Conservation (phyloP, 2,113 vertebrate genomes). For the Eidolon helvum region DNA sequence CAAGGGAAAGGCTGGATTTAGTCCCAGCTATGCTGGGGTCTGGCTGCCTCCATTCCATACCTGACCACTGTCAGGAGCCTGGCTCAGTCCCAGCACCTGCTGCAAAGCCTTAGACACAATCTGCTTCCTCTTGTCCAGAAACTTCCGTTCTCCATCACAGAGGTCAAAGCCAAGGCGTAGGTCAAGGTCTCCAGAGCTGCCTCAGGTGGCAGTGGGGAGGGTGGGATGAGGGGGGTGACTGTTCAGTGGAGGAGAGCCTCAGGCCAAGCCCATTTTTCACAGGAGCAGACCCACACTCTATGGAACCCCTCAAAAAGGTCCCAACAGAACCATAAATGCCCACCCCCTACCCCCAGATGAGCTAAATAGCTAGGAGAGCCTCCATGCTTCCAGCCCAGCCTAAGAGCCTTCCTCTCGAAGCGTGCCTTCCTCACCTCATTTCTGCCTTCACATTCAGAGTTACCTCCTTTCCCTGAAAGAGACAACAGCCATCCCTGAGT, state of each 20-base stretch:
- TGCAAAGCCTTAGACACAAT: constrained; percentile 82
- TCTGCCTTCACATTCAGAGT: constrained; percentile 80
- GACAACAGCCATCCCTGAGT: background rate
- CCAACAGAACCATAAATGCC: background rate
- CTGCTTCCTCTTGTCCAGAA: constrained; percentile 86
- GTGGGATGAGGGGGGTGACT: background rate
- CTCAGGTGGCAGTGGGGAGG: background rate
- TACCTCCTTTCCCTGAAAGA: constrained; percentile 79
- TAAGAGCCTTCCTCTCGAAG: background rate
- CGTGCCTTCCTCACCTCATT: constrained; percentile 78
- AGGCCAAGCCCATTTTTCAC: background rate
- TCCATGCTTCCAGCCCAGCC: background rate
- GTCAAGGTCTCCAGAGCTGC: constrained; percentile 82
- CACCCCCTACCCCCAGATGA: background rate
- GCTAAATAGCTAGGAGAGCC: background rate
- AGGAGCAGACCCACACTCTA: background rate
- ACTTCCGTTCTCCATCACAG: constrained; percentile 85
- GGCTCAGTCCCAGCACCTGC: constrained; percentile 79
- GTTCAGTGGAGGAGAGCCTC: background rate
- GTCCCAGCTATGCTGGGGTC: background rate
- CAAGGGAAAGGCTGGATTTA: background rate
- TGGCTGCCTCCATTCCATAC: constrained; percentile 71
- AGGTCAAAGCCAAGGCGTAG: constrained; percentile 90
- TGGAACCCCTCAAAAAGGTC: background rate
- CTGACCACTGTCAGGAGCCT: constrained; percentile 76